These are phyloP conservation scores for Lepidurus arcticus DNA, from an alignment of 1,140 invertebrate species.

Conservation along the genomic window DNA sequence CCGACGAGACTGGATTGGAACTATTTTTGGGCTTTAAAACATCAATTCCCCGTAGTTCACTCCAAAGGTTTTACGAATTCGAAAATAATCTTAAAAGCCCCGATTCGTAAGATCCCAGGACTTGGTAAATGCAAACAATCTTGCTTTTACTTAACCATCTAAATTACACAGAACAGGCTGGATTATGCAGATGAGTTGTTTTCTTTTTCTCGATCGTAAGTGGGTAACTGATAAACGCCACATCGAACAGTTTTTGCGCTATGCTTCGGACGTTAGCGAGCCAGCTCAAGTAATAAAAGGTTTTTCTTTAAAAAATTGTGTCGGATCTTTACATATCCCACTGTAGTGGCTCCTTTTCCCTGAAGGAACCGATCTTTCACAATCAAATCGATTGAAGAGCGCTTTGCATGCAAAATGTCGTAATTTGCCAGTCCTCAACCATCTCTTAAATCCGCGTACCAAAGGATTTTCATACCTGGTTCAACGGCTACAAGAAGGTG, in stretches of 20 bases:
- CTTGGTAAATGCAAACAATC: neutral
- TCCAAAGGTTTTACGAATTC: neutral
- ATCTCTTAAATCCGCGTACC: neutral
- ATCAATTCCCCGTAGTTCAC: neutral
- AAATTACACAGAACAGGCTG: neutral
- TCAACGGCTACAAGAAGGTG: neutral
- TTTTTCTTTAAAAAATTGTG: neutral
- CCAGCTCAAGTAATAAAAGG: neutral
- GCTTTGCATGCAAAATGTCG: neutral
- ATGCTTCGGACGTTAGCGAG: neutral
- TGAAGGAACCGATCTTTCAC: neutral
- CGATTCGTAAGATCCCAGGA: conserved; percentile 6
- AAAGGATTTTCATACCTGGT: neutral
- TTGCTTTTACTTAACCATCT: neutral
- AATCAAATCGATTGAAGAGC: neutral
- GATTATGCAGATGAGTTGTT: conserved; percentile 10
- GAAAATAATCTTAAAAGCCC: neutral
- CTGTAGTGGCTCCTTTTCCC: conserved; percentile 3
- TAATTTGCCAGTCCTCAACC: neutral
- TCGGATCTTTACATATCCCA: neutral
- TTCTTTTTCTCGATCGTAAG: neutral
- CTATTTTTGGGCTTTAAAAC: conserved; percentile 14
- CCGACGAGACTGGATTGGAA: neutral
- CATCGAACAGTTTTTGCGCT: neutral
- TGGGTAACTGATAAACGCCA: neutral